These are phyloP conservation scores for Pheosia gnoma DNA, from an alignment of 2,888 invertebrate genomes.

Conservation along the genomic window DNA sequence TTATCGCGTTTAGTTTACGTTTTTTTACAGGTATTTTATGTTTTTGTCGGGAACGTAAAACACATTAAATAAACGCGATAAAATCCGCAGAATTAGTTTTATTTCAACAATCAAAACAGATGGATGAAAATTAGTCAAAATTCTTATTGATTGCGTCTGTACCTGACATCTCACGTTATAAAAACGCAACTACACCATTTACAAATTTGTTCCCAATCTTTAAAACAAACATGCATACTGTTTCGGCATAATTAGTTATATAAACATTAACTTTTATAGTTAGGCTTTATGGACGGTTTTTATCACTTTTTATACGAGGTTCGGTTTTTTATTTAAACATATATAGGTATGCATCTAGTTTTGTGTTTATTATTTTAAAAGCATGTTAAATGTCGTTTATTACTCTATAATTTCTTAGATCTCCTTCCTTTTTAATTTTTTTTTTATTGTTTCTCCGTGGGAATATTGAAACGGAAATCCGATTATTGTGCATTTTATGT, in stretches of 20 bases:
- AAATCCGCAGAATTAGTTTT: too few species aligned
- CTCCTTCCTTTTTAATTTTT: background rate
- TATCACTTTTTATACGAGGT: constrained; percentile 1
- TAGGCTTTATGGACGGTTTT: background rate
- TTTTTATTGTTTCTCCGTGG: background rate
- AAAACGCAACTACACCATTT: background rate
- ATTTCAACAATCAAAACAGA: too few species aligned
- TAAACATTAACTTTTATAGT: constrained; percentile 6
- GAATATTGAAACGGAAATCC: background rate
- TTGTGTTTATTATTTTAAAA: background rate
- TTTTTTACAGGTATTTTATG: too few species aligned
- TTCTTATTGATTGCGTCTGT: too few species aligned
- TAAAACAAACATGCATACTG: constrained; percentile 1
- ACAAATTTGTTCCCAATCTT: constrained; percentile 1
- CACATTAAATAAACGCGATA: too few species aligned
- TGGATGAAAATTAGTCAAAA: too few species aligned
- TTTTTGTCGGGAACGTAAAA: too few species aligned
- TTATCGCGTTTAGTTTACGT: too few species aligned
- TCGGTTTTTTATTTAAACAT: background rate
- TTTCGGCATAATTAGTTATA: constrained; percentile 1
- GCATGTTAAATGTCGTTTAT: background rate
- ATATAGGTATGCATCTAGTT: background rate
- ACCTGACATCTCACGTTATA: background rate
- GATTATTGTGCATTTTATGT: too few species aligned
- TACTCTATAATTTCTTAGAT: background rate